Conservation (phyloP, 2,888 invertebrate species). For the Halictus ligatus region DNA sequence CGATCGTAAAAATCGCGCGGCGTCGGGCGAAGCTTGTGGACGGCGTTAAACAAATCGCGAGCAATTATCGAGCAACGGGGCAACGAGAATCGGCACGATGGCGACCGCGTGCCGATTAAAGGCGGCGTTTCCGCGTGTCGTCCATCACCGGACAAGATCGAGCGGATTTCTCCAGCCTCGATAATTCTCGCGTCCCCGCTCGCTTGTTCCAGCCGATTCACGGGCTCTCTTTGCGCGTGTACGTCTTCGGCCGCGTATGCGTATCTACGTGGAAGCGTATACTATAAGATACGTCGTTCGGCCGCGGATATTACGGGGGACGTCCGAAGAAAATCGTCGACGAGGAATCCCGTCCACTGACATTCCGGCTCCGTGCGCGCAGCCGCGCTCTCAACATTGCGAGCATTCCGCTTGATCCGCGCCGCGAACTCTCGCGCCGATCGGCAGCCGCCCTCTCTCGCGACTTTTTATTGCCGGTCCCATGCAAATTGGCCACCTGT, state of each 20-base stretch:
- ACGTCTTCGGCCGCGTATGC: conserved; percentile 23
- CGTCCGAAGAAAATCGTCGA: conserved; percentile 64
- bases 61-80: conserved; percentile 31
- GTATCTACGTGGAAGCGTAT: not conserved
- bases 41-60: conserved; percentile 18
- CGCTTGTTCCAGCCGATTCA: conserved; percentile 3
- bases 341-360: conserved; percentile 69
- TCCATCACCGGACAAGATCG: conserved; percentile 18
- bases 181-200: conserved; percentile 24
- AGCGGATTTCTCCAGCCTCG: conserved; percentile 20
- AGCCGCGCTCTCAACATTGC: conserved; percentile 69
- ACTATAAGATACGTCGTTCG: not conserved
- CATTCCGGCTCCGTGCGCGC: conserved; percentile 74
- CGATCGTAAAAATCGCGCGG: not conserved
- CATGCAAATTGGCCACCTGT: conserved; percentile 59
- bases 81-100: conserved; percentile 25
- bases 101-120: conserved; percentile 32
- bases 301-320: conserved; percentile 32
- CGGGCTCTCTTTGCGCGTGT: conserved; percentile 15
- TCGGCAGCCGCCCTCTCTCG: conserved; percentile 37
- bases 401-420: conserved; percentile 61
- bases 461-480: conserved; percentile 25
- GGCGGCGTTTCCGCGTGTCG: conserved; percentile 20
- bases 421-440: conserved; percentile 31
- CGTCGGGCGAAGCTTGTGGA: not conserved